These are phyloP conservation scores for Sclerodermus sp. DNA, from an alignment of 2,888 invertebrate species.

Conservation along the genomic window DNA sequence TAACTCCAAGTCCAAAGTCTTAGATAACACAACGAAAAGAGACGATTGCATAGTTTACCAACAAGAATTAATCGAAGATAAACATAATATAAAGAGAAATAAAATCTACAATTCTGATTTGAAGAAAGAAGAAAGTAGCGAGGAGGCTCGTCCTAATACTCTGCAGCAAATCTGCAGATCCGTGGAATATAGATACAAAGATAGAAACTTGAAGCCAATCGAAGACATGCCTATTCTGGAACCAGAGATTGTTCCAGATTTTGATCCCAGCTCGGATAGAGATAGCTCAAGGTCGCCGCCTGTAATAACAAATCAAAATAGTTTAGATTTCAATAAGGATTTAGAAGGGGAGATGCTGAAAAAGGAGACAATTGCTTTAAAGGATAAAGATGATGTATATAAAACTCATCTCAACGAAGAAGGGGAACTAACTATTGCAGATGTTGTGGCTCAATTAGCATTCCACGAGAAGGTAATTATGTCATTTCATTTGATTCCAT, in stretches of 20 bases:
- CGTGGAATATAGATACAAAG: neutral
- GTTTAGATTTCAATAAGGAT: conserved; percentile 12
- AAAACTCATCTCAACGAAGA: conserved; percentile 25
- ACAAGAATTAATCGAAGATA: too few relatives aligned
- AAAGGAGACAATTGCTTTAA: conserved; percentile 22
- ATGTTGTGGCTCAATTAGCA: conserved; percentile 48
- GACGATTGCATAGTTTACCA: too few relatives aligned
- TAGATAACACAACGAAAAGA: too few relatives aligned
- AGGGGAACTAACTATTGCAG: conserved; percentile 44
- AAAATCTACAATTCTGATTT: too few relatives aligned
- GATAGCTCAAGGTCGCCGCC: conserved; percentile 50
- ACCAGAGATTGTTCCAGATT: conserved; percentile 33
- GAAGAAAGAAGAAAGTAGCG: too few relatives aligned
- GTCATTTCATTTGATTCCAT: too few relatives aligned
- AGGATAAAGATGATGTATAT: conserved; percentile 19
- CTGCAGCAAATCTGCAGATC: too few relatives aligned
- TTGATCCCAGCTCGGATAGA: conserved; percentile 35
- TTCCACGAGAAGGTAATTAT: conserved; percentile 52
- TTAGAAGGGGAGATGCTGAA: conserved; percentile 11
- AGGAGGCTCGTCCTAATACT: too few relatives aligned
- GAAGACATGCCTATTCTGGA: conserved; percentile 50
- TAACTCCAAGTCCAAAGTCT: too few relatives aligned
- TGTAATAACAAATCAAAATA: conserved; percentile 46
- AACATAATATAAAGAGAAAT: too few relatives aligned
- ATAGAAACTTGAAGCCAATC: conserved; percentile 12